A percentile compares a stretch with the other conserved stretches of the same genome.
phyloP scores from a whole-genome alignment of 2,888 invertebrate species.

The Beris chalybata region DNA sequence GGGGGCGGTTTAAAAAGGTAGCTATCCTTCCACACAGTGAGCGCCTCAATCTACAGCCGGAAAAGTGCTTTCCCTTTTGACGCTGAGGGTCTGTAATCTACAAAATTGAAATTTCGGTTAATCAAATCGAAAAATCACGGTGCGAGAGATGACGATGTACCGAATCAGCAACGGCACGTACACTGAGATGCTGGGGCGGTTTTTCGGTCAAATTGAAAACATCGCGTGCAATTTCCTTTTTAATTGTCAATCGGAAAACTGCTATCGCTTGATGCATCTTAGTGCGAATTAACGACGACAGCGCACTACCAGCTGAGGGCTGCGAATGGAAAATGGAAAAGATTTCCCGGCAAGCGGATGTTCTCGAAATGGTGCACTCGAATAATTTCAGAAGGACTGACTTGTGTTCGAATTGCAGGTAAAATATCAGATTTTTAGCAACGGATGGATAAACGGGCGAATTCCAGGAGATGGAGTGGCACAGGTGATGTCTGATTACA shows the following conservation, averaged over 20 bases:
- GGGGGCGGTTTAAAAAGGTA: conserved; percentile 9
- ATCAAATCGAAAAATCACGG: conserved; percentile 20
- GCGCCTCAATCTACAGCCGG: background rate
- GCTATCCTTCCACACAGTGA: background rate
- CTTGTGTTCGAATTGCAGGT: too few relatives aligned
- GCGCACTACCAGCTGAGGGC: too few relatives aligned
- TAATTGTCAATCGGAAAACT: conserved; percentile 5
- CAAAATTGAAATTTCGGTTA: conserved; percentile 24
- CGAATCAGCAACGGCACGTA: background rate
- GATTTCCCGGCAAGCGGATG: too few relatives aligned
- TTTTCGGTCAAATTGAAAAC: conserved; percentile 23
- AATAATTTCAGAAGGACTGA: too few relatives aligned
- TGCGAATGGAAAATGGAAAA: too few relatives aligned
- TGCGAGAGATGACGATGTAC: background rate
- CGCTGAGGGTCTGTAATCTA: conserved; percentile 19
- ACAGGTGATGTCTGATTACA: too few relatives aligned
- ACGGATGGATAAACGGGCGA: too few relatives aligned
- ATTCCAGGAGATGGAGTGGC: too few relatives aligned
- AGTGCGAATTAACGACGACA: too few relatives aligned
- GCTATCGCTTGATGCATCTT: too few relatives aligned
- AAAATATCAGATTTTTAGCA: too few relatives aligned
- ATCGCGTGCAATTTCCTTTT: conserved; percentile 17
- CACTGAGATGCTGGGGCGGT: background rate
- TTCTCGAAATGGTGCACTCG: too few relatives aligned
- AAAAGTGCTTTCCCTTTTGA: background rate